Percentiles rank a stretch among this genome's conserved stretches.
Conservation (phyloP, 2,888 invertebrate species). For the Ormyrus thymus region DNA sequence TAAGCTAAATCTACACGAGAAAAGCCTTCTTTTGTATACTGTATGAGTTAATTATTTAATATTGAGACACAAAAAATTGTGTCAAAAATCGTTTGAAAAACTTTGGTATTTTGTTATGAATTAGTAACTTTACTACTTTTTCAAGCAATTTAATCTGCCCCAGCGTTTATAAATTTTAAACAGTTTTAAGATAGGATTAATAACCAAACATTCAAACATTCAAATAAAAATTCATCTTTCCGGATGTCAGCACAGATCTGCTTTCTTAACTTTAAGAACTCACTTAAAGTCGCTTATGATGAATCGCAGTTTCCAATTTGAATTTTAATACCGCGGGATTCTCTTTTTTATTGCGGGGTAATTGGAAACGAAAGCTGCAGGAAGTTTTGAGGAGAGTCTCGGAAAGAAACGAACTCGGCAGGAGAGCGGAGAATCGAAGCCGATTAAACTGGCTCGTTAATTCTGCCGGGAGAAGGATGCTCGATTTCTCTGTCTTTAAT, state of each 20-base stretch:
- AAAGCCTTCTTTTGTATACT: no score
- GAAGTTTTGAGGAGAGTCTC: conserved; percentile 39
- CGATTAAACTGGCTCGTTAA: conserved; percentile 60
- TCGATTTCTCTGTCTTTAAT: conserved; percentile 61
- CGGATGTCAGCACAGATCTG: not conserved
- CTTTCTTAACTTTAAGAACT: not conserved
- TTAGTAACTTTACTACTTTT: no score
- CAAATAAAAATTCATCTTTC: not conserved
- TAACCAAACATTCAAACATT: no score
- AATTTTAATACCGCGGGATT: conserved; percentile 44
- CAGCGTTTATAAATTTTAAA: no score
- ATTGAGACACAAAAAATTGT: no score
- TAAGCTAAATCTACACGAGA: no score
- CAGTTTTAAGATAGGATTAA: no score
- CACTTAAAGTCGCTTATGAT: conserved; percentile 15
- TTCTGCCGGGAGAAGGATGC: conserved; percentile 57
- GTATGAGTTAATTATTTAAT: no score
- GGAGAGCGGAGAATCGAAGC: conserved; percentile 30
- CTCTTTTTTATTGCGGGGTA: conserved; percentile 32
- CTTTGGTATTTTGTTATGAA: no score
- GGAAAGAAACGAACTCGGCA: not conserved
- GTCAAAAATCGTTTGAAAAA: no score
- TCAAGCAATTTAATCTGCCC: no score
- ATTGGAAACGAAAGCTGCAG: conserved; percentile 32
- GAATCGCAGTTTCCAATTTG: conserved; percentile 31